phyloP scores from a whole-genome alignment of 2,888 invertebrate genomes.

The Rapana venosa region DNA sequence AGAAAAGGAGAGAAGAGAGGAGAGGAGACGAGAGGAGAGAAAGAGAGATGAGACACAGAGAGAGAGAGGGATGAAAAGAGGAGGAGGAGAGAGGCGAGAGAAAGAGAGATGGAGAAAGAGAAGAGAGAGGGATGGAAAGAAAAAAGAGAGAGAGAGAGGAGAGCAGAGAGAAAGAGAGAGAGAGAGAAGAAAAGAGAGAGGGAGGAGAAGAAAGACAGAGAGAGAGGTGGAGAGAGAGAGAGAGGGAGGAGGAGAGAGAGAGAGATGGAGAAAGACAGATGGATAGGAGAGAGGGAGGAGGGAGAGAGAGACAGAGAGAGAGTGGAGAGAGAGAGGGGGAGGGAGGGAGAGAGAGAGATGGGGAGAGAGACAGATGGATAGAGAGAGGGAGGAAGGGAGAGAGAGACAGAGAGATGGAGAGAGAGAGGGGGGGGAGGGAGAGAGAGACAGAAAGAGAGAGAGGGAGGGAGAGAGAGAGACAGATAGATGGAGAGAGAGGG shows the following conservation, averaged over 20 bases:
- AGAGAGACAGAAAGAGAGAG: slow-evolving; percentile 32
- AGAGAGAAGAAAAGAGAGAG: too few species aligned
- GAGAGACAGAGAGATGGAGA: neutral
- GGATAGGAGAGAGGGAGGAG: too few species aligned
- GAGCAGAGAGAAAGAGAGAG: neutral
- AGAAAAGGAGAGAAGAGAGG: neutral
- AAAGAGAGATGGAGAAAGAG: neutral
- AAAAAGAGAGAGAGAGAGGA: neutral
- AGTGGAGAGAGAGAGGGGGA: neutral
- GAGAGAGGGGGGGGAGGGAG: slow-evolving; percentile 17
- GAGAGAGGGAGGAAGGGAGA: neutral
- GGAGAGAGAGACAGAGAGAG: neutral
- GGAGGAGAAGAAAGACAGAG: neutral
- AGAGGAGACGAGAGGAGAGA: neutral
- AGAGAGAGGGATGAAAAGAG: slow-evolving; percentile 2
- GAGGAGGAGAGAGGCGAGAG: neutral
- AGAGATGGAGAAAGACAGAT: neutral
- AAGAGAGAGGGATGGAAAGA: neutral
- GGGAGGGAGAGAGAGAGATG: neutral
- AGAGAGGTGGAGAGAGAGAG: neutral
- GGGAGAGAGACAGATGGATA: neutral
- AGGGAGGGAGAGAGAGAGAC: slow-evolving; percentile 22
- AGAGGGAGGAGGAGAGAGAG: neutral
- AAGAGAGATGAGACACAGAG: neutral
- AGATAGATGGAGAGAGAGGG: neutral